Base-by-base conservation (phyloP, 2,888 invertebrate genomes). In the Diaperis boleti region DNA sequence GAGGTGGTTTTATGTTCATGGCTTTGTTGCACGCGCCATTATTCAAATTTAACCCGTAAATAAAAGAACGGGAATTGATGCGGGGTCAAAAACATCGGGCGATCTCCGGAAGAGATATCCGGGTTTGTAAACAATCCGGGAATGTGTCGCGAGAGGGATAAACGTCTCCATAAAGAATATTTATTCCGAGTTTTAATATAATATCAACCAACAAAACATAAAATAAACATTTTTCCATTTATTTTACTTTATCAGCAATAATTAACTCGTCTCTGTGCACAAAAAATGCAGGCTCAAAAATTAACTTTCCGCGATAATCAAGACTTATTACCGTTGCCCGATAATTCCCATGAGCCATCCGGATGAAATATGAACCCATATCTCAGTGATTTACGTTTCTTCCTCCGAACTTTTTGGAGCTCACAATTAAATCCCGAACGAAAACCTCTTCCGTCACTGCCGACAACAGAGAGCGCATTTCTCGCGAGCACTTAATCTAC, bases 41-140 rank as follows among this genome's bases (percentile, higher is more conserved):
- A 62, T 62, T 56, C 62, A 62, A 62, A 56, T 56, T 62, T 62
- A 37, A 49, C 47, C 39, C 50, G 49, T 56, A 62, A 62, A 62
- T 49, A 56, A 56, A 56, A 56, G 56, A 56, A 56, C 45, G 35
- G 18, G 56, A 56, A 56, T 56, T 56, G 56, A 35, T 45, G 22
- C 11, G 33, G 37, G 35, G 29, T 31, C 54, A 41, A 42, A 54
- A 54, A 41, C 54, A 42, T 41, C 31, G 17, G 26, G 13, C 33
- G 33, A 33, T 33, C 33, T 33, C 33, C 33, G 33, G 41, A 41
- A 8, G n/a, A 41, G 41, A 35, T 35, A 35, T 17, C 15, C 17
- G 41, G 11, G 17, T 41, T 41, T 41, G 15, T 41, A 41, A 41
- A 41, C 33, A 33, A 13, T n/a, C 11, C 33, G 33, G 33, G n/a